Evolutionary conservation across 2,113 vertebrate genomes (phyloP).

Genomic region (Apodemus sylvaticus): DNA sequence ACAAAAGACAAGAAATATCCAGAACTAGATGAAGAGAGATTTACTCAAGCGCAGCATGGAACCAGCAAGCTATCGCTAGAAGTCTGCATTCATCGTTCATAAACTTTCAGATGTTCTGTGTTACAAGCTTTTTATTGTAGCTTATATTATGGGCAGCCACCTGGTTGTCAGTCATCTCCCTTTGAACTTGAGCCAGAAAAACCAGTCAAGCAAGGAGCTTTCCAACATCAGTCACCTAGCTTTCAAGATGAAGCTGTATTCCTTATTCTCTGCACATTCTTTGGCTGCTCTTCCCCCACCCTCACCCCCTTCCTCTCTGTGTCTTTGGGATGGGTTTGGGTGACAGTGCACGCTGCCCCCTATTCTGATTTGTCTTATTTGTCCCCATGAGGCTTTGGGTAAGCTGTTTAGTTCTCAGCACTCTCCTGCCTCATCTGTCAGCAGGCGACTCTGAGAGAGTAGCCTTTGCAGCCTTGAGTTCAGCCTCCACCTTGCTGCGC

Average conservation of each 20-base stretch:
- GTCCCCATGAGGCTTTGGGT: neutral
- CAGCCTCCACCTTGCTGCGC: too few relatives aligned
- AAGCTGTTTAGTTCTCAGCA: neutral
- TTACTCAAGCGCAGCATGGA: neutral
- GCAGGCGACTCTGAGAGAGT: neutral
- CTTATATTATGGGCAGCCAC: neutral
- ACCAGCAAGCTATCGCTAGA: neutral
- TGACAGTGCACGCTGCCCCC: neutral
- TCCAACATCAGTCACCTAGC: neutral
- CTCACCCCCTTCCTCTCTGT: too few relatives aligned
- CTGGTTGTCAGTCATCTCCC: conserved; percentile 39
- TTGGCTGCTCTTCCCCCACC: neutral
- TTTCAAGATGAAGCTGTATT: neutral
- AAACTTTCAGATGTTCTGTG: neutral
- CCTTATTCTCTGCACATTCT: neutral
- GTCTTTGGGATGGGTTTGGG: neutral
- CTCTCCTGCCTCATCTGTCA: neutral
- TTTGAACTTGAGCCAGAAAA: conserved; percentile 63
- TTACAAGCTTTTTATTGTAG: neutral
- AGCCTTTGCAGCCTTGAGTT: neutral
- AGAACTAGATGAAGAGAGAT: neutral
- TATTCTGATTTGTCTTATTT: neutral
- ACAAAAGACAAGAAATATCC: neutral
- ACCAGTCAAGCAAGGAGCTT: neutral
- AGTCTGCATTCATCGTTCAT: neutral